These are phyloP conservation scores for Rhadina sibilatrix DNA, from an alignment of 2,113 vertebrate species.

Conservation along the genomic window DNA sequence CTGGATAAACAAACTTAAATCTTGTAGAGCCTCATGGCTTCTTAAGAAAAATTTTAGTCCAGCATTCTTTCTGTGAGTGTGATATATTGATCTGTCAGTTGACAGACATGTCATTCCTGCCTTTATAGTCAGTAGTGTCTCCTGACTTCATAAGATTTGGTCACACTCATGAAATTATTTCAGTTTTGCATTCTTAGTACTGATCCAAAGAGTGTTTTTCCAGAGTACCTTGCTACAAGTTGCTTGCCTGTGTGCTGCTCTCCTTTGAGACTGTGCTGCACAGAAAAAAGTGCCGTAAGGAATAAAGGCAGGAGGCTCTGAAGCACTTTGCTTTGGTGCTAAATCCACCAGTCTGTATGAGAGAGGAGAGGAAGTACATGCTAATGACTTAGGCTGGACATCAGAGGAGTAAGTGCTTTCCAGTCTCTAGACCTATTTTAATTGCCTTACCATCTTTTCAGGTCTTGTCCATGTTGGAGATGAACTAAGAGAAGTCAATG, in stretches of 20 bases:
- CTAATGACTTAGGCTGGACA: neutral
- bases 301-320: neutral
- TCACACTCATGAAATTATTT: neutral
- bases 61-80: neutral
- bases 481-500: conserved; percentile 94
- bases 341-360: neutral
- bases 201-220: neutral
- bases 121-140: neutral
- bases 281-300: neutral
- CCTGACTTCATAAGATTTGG: neutral
- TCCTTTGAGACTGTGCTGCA: neutral
- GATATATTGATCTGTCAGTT: neutral
- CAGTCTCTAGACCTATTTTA: neutral
- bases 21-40: neutral
- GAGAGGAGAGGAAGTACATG: neutral
- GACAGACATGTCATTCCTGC: neutral
- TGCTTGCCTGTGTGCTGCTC: neutral
- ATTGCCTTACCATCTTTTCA: conserved; percentile 60
- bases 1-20: neutral
- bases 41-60: neutral
- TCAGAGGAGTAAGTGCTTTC: neutral
- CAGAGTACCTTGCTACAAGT: neutral
- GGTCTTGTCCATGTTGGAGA: conserved; percentile 95
- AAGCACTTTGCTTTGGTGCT: neutral
- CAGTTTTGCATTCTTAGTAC: neutral